Conservation (phyloP, 2,888 invertebrate species). For the Subacronicta megacephala region DNA sequence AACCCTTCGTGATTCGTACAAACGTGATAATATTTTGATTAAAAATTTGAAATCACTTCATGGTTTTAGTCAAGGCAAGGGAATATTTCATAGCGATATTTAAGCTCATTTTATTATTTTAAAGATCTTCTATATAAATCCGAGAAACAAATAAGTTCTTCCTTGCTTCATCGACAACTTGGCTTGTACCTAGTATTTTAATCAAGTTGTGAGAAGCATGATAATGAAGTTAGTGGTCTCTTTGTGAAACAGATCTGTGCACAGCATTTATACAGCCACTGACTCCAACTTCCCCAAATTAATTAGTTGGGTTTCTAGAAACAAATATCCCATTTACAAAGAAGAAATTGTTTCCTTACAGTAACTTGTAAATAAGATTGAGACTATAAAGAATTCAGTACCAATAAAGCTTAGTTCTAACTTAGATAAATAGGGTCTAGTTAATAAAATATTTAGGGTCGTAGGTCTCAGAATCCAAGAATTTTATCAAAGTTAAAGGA, state of each 20-base stretch:
- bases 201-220: conserved; percentile 47
- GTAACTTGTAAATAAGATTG: neutral
- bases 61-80: too few species aligned
- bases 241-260: conserved; percentile 43
- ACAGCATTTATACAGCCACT: conserved; percentile 34
- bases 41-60: too few species aligned
- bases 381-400: conserved; percentile 26
- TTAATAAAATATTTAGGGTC: conserved; percentile 24
- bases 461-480: neutral
- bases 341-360: conserved; percentile 8
- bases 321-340: conserved; percentile 19
- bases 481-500: conserved; percentile 3
- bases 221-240: conserved; percentile 51
- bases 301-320: conserved; percentile 28
- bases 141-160: conserved; percentile 19
- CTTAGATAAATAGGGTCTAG: conserved; percentile 15
- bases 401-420: conserved; percentile 23
- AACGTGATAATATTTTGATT: too few species aligned
- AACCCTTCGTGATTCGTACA: too few species aligned
- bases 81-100: too few species aligned
- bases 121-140: conserved; percentile 14
- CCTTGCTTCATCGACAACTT: conserved; percentile 30
- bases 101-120: conserved; percentile 4
- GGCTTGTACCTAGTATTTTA: conserved; percentile 37
- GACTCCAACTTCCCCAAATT: conserved; percentile 42